Evolutionary conservation across 2,113 vertebrate genomes (phyloP), one percentile per base, ranked within the genome.

Genomic region (Melanerpes aurifrons): DNA sequence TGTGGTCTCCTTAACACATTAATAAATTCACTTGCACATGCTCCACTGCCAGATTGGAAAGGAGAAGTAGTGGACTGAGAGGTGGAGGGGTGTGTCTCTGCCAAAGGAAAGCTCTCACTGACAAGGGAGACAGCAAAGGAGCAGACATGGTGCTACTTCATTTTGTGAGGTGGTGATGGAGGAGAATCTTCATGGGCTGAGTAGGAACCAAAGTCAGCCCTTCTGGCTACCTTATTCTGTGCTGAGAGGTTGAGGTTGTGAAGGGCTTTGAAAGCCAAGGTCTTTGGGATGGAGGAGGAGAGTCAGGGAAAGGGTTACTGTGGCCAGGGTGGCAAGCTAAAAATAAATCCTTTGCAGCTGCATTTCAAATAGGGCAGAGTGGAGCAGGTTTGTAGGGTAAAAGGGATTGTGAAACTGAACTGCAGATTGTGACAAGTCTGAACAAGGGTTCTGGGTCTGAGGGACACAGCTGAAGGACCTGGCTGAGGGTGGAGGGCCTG

Each of bases 311-410:
- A 13, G 62, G 66, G 84, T 94, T 89, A 92, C 81, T 76, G 67
- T 92, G 78, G 22, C 29, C 80, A 62, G 90, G 58, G 70, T 75
- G 45, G 58, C 76, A 96, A 78, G 88, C 92, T 87, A 90, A 94
- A 94, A 96, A 95, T 94, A 95, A 4, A 3, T 48, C 67, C 79
- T 92, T 80, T 81, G 77, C 79, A 90, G 80, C 82, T 95, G 82
- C 58, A n/a, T 67, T 93, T 56, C 37, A 54, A 86, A 32, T 69
- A 92, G 73, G 92, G 86, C 86, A 78, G 63, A 81, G 93, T 50
- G 81, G 93, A 78, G 32, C 3, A 5, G 48, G 37, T 90, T 63
- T 88, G 62, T 71, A 66, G 88, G 80, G 76, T 83, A 43, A 29
- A 57, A 80, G 86, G 1, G 3, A 54, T 78, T 92, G 92, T 90